A percentile compares a stretch with the other conserved stretches of the same genome.
Evolutionary conservation across 2,797 vertebrate species (phyloP).

Genomic region (Chrysocyon brachyurus): DNA sequence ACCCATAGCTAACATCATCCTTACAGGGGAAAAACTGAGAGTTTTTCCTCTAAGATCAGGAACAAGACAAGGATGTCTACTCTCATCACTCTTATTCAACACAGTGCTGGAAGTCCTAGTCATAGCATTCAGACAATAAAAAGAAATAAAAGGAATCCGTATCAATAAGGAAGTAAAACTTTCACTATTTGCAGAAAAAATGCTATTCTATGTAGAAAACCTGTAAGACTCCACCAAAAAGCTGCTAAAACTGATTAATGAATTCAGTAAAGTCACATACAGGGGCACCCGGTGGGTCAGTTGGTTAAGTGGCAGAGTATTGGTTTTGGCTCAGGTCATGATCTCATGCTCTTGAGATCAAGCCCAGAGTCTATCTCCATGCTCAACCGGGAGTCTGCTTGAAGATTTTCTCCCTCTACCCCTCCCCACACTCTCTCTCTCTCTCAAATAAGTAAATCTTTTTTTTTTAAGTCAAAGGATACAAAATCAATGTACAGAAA

Average conservation of each 20-base stretch:
- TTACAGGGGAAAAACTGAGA: neutral
- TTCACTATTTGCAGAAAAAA: neutral
- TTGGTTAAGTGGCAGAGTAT: neutral
- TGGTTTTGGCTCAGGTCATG: neutral
- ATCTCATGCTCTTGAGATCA: neutral
- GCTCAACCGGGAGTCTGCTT: neutral
- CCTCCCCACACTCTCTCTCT: too few relatives aligned
- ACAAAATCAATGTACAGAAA: neutral
- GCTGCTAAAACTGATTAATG: neutral
- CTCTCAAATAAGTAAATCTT: too few relatives aligned
- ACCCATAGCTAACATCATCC: neutral
- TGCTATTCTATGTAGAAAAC: neutral
- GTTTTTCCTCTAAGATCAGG: neutral
- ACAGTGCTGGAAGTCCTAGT: neutral
- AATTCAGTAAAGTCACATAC: neutral
- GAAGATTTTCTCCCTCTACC: neutral
- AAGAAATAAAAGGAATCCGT: neutral
- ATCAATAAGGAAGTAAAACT: neutral
- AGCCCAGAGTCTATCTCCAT: neutral
- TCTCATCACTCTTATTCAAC: neutral
- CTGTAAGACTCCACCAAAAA: neutral
- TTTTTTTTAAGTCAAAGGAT: neutral
- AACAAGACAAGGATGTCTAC: neutral
- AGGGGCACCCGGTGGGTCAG: neutral
- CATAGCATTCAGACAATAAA: neutral